phyloP scores from a whole-genome alignment of 2,797 vertebrate genomes.

The Ciconia nigra region DNA sequence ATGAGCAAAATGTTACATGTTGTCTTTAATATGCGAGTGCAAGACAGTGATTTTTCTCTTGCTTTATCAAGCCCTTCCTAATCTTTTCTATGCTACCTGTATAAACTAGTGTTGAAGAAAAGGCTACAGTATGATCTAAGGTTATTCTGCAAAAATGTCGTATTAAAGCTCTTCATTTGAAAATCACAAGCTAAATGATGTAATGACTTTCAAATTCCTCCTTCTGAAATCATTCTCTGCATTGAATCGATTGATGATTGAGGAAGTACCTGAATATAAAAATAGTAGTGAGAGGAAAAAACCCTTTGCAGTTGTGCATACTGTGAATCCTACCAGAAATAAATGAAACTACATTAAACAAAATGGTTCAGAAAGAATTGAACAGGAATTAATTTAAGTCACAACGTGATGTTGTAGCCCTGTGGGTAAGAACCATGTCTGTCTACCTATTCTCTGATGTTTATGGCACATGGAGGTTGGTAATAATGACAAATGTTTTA shows the following conservation, averaged over 20 bases:
- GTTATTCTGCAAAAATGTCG: background rate
- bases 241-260: background rate
- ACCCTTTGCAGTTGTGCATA: background rate
- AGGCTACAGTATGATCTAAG: background rate
- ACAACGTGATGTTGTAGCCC: background rate
- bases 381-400: background rate
- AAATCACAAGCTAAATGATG: conserved; percentile 15
- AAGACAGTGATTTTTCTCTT: conserved; percentile 28
- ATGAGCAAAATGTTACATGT: background rate
- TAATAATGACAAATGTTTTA: background rate
- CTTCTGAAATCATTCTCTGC: conserved; percentile 17
- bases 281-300: background rate
- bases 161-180: conserved; percentile 35
- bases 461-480: background rate
- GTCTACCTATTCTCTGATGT: background rate
- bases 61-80: conserved; percentile 19
- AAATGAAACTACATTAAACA: background rate
- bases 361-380: background rate
- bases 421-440: background rate
- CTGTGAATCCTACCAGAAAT: background rate
- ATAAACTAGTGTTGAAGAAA: conserved; percentile 12
- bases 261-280: conserved; percentile 8
- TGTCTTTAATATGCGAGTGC: conserved; percentile 9
- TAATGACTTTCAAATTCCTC: conserved; percentile 19
- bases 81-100: background rate